Evolutionary conservation across 2,888 invertebrate species (phyloP).

Genomic region (Drosophila anceps): DNA sequence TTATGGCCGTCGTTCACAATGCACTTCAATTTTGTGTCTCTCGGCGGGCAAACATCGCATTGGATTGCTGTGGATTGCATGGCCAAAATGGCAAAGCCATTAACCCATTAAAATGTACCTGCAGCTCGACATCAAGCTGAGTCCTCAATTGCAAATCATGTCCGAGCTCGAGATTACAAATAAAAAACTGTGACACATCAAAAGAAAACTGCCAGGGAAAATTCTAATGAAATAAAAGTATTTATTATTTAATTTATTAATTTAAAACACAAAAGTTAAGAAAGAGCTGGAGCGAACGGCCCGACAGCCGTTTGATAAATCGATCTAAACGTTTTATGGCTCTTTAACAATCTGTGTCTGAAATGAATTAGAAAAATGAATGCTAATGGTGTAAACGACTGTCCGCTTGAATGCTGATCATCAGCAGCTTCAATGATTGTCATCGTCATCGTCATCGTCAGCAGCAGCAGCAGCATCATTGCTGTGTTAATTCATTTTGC

Average conservation of each 20-base stretch:
- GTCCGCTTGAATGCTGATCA: constrained; percentile 35
- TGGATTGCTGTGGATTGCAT: background rate
- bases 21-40: constrained; percentile 59
- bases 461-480: constrained; percentile 35
- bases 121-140: constrained; percentile 41
- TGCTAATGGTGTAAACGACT: constrained; percentile 34
- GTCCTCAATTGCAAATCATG: constrained; percentile 22
- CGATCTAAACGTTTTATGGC: background rate
- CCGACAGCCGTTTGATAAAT: constrained; percentile 6
- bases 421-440: constrained; percentile 27
- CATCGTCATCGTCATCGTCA: constrained; percentile 31
- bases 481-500: constrained; percentile 72
- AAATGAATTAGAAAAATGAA: constrained; percentile 37
- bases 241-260: background rate
- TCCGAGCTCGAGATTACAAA: constrained; percentile 3
- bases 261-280: background rate
- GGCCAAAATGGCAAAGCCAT: constrained; percentile 45
- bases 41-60: constrained; percentile 39
- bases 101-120: constrained; percentile 53
- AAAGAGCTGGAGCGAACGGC: no score
- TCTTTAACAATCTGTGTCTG: constrained; percentile 20
- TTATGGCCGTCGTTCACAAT: constrained; percentile 59
- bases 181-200: background rate
- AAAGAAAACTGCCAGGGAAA: background rate
- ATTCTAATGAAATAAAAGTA: background rate